Percentiles rank a stretch among this genome's conserved stretches.
phyloP scores from a whole-genome alignment of 2,888 invertebrate genomes.

The Periphyllus acericola region DNA sequence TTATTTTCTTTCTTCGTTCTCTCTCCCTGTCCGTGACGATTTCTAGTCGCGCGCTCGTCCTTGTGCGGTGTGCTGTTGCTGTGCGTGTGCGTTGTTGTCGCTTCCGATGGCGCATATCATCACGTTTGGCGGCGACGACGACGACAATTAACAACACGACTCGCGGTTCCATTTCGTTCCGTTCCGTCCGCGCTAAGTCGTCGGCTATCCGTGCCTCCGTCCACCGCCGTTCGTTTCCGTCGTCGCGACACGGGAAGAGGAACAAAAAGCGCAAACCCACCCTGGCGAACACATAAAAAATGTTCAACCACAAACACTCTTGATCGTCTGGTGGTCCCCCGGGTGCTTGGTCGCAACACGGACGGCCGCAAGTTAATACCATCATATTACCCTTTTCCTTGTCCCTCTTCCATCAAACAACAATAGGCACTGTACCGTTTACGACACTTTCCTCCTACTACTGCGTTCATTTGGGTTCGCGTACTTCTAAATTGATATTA shows the following conservation, averaged over 20 bases:
- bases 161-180: not conserved
- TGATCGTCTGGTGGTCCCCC: conserved; percentile 35
- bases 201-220: not conserved
- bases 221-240: too few relatives aligned
- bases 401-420: not conserved
- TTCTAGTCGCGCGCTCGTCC: conserved; percentile 14
- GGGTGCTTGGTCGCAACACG: conserved; percentile 35
- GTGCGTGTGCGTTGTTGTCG: not conserved
- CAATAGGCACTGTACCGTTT: not conserved
- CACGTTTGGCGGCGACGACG: conserved; percentile 46
- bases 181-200: not conserved
- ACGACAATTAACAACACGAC: conserved; percentile 46
- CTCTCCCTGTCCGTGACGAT: conserved; percentile 24
- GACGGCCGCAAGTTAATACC: conserved; percentile 3
- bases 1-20: not conserved
- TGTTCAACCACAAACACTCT: conserved; percentile 42
- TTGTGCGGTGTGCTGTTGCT: not conserved
- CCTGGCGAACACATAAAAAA: not conserved
- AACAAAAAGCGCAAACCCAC: not conserved
- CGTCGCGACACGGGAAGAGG: too few relatives aligned
- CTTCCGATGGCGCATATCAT: conserved; percentile 40
- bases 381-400: not conserved
- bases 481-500: not conserved
- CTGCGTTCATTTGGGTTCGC: not conserved
- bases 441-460: not conserved